These are phyloP conservation scores for Bungarus multicinctus DNA, from an alignment of 2,113 vertebrate genomes.

Conservation along the genomic window DNA sequence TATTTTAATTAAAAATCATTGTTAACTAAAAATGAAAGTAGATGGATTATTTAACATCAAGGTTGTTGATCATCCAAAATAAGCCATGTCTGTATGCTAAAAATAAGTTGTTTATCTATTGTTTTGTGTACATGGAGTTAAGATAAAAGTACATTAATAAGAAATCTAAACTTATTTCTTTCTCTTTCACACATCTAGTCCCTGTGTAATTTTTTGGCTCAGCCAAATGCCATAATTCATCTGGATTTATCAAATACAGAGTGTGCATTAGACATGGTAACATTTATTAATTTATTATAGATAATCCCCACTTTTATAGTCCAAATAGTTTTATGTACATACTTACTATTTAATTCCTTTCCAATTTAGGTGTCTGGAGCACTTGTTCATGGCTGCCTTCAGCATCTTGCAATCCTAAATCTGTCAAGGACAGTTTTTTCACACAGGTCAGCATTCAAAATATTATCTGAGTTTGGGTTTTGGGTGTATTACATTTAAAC, in stretches of 20 bases:
- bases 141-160: neutral
- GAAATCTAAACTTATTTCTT: slow-evolving; percentile 5
- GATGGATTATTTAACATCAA: slow-evolving; percentile 7
- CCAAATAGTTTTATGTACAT: neutral
- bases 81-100: neutral
- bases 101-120: neutral
- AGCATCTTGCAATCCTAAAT: slow-evolving; percentile 87
- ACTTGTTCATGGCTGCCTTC: slow-evolving; percentile 85
- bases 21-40: slow-evolving; percentile 4
- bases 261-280: slow-evolving; percentile 90
- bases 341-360: neutral
- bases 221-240: slow-evolving; percentile 81
- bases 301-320: neutral
- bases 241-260: slow-evolving; percentile 93
- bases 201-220: slow-evolving; percentile 90
- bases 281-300: neutral
- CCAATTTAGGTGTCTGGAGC: slow-evolving; percentile 82
- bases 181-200: slow-evolving; percentile 67
- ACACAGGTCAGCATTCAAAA: slow-evolving; percentile 73
- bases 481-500: no score
- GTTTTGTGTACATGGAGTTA: neutral
- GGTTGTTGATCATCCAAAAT: neutral
- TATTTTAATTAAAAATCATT: slow-evolving; percentile 35
- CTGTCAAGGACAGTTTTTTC: slow-evolving; percentile 88
- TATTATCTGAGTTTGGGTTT: neutral